Percentiles rank a stretch among this genome's conserved stretches.
phyloP scores from a whole-genome alignment of 2,888 invertebrate genomes.

The Agrochola macilenta region DNA sequence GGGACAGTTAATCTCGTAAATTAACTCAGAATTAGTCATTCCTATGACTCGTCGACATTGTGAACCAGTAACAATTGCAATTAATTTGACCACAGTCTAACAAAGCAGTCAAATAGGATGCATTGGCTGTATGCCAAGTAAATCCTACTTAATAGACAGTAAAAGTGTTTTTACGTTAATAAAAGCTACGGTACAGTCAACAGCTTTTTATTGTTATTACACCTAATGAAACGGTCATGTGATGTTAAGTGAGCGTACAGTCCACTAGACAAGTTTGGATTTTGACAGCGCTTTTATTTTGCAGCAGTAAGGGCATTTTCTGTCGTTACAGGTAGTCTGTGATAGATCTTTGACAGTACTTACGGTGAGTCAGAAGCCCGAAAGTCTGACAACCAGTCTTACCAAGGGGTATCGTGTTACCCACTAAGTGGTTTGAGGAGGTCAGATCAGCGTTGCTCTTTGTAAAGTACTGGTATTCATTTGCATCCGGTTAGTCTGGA shows the following conservation, averaged over 20 bases:
- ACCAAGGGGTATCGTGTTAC: background rate
- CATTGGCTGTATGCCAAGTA: slow-evolving; percentile 17
- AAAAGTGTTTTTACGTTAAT: slow-evolving; percentile 9
- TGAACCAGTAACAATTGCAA: background rate
- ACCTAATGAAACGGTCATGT: slow-evolving; percentile 9
- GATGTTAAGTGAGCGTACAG: background rate
- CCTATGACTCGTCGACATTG: background rate
- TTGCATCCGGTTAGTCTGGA: background rate
- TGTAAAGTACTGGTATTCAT: background rate
- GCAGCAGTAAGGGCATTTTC: background rate
- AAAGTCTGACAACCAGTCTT: background rate
- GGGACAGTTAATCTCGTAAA: too few relatives aligned
- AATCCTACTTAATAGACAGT: background rate
- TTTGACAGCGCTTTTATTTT: background rate
- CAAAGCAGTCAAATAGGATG: background rate
- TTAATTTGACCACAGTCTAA: background rate
- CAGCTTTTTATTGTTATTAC: slow-evolving; percentile 29
- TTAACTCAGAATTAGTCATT: background rate
- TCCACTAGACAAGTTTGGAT: background rate
- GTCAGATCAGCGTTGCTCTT: background rate
- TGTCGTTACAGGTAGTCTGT: background rate
- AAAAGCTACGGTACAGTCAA: background rate
- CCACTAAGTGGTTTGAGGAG: background rate
- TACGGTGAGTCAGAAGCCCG: background rate
- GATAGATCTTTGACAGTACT: too few relatives aligned